These are phyloP conservation scores for Itoplectis maculator DNA, from an alignment of 2,888 invertebrate genomes.

Conservation along the genomic window DNA sequence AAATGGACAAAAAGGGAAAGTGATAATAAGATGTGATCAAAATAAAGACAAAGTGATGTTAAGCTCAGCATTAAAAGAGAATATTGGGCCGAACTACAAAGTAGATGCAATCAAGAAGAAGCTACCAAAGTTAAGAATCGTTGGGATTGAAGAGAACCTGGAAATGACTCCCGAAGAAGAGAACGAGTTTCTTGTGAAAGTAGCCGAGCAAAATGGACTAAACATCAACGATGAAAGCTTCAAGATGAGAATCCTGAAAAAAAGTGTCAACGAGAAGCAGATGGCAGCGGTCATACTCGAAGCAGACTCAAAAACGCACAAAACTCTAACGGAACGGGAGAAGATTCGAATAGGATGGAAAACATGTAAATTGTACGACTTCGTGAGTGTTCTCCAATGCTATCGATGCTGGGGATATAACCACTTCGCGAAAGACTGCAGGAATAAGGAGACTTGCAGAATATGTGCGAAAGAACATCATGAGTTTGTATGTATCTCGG, in stretches of 20 bases:
- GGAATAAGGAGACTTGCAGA: conserved; percentile 49
- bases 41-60: too few relatives aligned
- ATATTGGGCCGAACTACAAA: too few relatives aligned
- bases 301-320: conserved; percentile 46
- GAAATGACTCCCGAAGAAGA: too few relatives aligned
- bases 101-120: conserved; percentile 32
- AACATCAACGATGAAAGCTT: background rate
- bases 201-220: conserved; percentile 47
- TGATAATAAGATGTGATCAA: too few relatives aligned
- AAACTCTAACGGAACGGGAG: conserved; percentile 33
- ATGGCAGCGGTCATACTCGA: conserved; percentile 41
- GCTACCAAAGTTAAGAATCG: conserved; percentile 44
- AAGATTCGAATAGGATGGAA: conserved; percentile 61
- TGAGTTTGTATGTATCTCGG: conserved; percentile 42
- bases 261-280: background rate
- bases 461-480: conserved; percentile 60
- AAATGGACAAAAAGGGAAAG: too few relatives aligned
- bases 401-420: too few relatives aligned
- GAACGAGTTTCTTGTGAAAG: conserved; percentile 16
- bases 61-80: too few relatives aligned
- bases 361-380: conserved; percentile 49
- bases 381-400: conserved; percentile 54
- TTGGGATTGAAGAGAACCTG: conserved; percentile 35
- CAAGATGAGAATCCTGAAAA: conserved; percentile 48
- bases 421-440: too few relatives aligned